These are phyloP conservation scores for Xenopus borealis DNA, from an alignment of 2,113 vertebrate genomes.

Conservation along the genomic window DNA sequence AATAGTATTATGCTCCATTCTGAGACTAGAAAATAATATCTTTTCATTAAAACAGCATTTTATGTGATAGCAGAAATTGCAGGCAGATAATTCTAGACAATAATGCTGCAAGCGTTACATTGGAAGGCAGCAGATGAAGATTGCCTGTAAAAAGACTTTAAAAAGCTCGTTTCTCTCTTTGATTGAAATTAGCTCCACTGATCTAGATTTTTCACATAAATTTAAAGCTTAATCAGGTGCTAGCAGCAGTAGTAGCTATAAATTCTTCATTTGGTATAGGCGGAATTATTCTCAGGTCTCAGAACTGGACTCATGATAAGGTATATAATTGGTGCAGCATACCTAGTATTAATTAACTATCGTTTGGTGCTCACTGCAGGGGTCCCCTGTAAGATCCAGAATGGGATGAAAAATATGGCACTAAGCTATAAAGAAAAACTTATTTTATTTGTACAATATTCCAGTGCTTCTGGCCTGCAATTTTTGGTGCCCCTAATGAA, in stretches of 20 bases:
- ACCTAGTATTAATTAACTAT: no score
- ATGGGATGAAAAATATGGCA: no score
- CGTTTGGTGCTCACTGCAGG: no score
- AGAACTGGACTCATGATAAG: no score
- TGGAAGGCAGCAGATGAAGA: constrained; percentile 14
- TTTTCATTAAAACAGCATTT: constrained; percentile 41
- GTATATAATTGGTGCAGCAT: no score
- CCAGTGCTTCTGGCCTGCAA: no score
- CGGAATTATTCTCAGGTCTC: neutral
- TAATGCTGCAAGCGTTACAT: neutral
- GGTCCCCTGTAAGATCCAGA: no score
- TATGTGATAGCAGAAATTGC: constrained; percentile 9
- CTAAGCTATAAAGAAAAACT: no score
- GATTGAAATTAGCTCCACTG: constrained; percentile 24
- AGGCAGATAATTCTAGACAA: constrained; percentile 37
- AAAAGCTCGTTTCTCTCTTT: constrained; percentile 20
- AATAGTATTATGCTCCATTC: constrained; percentile 31
- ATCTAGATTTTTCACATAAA: constrained; percentile 16
- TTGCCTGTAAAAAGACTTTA: constrained; percentile 25
- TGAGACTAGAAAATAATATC: constrained; percentile 29
- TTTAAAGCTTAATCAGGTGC: constrained; percentile 4
- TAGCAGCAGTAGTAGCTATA: neutral
- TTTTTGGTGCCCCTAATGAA: no score
- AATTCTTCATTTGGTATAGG: neutral
- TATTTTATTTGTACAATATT: no score